Evolutionary conservation across 2,888 invertebrate species (phyloP), one percentile per base, ranked within the genome.

Genomic region (Lapara coniferarum): DNA sequence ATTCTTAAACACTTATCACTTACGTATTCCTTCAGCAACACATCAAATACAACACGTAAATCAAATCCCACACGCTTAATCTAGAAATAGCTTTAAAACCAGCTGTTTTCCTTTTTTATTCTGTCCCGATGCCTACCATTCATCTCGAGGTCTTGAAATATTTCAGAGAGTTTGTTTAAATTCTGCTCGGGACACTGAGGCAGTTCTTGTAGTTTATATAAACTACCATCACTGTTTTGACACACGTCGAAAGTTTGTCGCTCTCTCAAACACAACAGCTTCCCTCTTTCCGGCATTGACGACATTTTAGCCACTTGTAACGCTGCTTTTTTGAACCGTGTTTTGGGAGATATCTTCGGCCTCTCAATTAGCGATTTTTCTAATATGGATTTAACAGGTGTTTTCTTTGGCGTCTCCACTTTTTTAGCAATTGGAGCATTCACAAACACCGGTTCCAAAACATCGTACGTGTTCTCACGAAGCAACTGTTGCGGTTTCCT

Each of bases 81-180:
- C 79, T 83, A 79, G 25, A 70, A 68, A 14, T 55, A 49, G 66
- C 49, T 63, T 79, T 84, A 94, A 79, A 94, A 93, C 94, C 94
- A 94, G 83, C 92, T 92, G 78, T 94, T 90, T 74, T 89, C 94
- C 77, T 88, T 94, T 84, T 89, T 94, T 82, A 92, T 85, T 75
- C 82, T 90, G 56, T 92, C 90, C 74, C 88, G 85, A 71, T 89
- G 86, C 51, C 89, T 83, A 10, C 90, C 89, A 52, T 88, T 90
- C 84, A 92, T 87, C 66, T 93, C 92, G 10, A 93, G 79, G 66
- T 80, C 85, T 81, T 93, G 91, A 69, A 93, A 93, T 74, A 93
- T 93, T 77, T 93, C 93, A 0, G 93, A 88, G 0, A 94, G 77
- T 68, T 91, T 88, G 68, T 89, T 86, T 14, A 94, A 78, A 56